phyloP scores from a whole-genome alignment of 2,888 invertebrate genomes.

The Phorcus lineatus region DNA sequence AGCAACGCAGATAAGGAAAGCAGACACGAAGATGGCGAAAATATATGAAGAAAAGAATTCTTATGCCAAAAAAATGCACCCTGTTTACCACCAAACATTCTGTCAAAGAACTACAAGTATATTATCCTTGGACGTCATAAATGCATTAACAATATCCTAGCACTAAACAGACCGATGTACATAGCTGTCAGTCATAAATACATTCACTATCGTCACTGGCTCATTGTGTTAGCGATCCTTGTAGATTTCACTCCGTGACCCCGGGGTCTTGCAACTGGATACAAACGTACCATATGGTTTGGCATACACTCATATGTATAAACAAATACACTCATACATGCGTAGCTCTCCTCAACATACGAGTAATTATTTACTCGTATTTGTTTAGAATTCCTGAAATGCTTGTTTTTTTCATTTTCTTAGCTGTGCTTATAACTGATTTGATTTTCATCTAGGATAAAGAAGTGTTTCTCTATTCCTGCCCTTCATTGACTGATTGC shows the following conservation, averaged over 20 bases:
- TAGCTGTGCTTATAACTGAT: background rate
- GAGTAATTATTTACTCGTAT: constrained; percentile 15
- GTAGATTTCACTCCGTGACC: background rate
- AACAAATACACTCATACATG: constrained; percentile 17
- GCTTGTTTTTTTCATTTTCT: constrained; percentile 10
- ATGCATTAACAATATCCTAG: no score
- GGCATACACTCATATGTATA: constrained; percentile 1
- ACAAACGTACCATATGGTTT: background rate
- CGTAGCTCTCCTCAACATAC: background rate
- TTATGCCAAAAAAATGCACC: no score
- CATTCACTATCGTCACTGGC: no score
- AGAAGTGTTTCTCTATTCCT: background rate
- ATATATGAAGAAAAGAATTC: background rate
- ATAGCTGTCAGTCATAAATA: no score
- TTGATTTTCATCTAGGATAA: background rate
- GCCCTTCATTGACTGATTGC: background rate
- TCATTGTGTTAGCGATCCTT: background rate
- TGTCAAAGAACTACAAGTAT: no score
- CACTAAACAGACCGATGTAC: no score
- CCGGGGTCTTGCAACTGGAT: no score
- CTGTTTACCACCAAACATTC: no score
- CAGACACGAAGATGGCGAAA: background rate
- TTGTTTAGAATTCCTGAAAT: constrained; percentile 18
- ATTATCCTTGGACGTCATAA: no score
- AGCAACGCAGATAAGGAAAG: background rate